Evolutionary conservation across 1,140 invertebrate genomes (phyloP).

Genomic region (Eupeodes corollae): DNA sequence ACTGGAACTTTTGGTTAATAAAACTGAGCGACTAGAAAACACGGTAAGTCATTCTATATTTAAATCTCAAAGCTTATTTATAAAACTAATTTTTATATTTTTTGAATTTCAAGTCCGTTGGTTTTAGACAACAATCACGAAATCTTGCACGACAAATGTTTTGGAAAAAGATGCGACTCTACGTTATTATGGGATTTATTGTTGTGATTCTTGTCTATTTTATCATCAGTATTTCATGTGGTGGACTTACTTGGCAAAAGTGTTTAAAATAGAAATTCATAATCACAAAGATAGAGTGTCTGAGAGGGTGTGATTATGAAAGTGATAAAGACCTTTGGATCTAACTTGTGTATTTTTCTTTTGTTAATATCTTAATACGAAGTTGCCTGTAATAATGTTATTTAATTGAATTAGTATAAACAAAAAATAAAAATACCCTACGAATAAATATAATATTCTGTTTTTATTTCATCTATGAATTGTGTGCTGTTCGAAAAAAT

Average conservation of each 20-base stretch:
- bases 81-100: neutral
- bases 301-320: no score
- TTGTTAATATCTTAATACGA: no score
- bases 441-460: no score
- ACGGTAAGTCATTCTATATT: constrained; percentile 56
- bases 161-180: constrained; percentile 90
- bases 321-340: no score
- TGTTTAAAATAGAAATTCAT: no score
- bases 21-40: constrained; percentile 78
- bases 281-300: no score
- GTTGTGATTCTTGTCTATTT: constrained; percentile 71
- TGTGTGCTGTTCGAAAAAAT: no score
- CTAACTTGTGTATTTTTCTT: no score
- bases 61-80: neutral
- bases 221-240: constrained; percentile 75
- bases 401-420: no score
- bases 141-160: constrained; percentile 77
- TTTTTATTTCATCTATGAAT: no score
- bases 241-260: constrained; percentile 65
- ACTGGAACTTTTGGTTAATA: constrained; percentile 78
- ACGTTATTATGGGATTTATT: constrained; percentile 61
- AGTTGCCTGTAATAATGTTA: no score
- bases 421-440: no score
- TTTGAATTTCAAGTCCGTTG: constrained; percentile 60
- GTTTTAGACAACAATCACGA: constrained; percentile 74